Evolutionary conservation across 2,113 vertebrate genomes (phyloP), one percentile per base, ranked within the genome.

Genomic region (Noturus placidus): DNA sequence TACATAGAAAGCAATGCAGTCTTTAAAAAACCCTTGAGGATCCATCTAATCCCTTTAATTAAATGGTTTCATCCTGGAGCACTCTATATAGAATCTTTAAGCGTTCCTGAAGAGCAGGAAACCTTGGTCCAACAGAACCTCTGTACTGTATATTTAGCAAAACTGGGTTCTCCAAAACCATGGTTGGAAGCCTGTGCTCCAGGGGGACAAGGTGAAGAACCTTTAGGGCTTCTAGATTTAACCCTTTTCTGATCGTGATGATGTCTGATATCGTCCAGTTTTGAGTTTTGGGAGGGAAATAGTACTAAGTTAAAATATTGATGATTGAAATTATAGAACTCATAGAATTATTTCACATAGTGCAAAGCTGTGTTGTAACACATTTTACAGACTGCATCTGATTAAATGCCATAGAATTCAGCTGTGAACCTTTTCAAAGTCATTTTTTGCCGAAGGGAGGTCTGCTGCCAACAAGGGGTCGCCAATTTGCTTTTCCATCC

Each of bases 361-460:
- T 13, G 1, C 5, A 22, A 54, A n/a, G 15, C 72, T 76, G 14
- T 46, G 33, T 42, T 82, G 54, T 81, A 54, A 57, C 7, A 79
- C 15, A 22, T 30, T 46, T 67, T 67, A 3, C 6, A 84, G 27
- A 13, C 20, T 83, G 82, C 27, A 61, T 83, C 42, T 52, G 22
- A 30, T 56, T 72, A 82, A 87, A 69, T 38, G 5, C 25, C 11
- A 22, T 35, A 15, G 9, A 20, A 38, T 54, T 76, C 57, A 61
- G 70, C 4, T 25, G 90, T 92, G 90, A 94, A 99, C 98, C 98
- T 98, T 95, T 95, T 99, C 96, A 89, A 99, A 99, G 95, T 99
- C 98, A 87, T 98, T 97, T 95, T 96, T 97, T 94, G 98, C 98
- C 87, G 97, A 97, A 0, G 98, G 97, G 78, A 99, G 97, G 88